These are phyloP conservation scores for Macrosteles quadrilineatus DNA, from an alignment of 1,140 invertebrate genomes.

Conservation along the genomic window DNA sequence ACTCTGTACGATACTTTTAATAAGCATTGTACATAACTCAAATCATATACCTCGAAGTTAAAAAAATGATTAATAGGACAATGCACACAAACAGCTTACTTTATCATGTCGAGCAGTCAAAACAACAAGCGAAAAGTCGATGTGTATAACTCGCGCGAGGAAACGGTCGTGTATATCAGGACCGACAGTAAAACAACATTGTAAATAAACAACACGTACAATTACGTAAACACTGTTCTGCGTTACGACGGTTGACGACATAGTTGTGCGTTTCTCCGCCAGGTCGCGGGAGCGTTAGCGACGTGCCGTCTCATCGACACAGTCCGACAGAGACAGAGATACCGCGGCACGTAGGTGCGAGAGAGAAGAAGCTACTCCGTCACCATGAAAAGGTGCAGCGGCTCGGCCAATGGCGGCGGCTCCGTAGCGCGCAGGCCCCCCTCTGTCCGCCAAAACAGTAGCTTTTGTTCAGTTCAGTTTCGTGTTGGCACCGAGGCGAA, in stretches of 20 bases:
- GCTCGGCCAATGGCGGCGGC: not conserved
- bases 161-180: too few species aligned
- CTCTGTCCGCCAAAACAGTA: slow-evolving; percentile 22
- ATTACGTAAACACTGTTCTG: too few species aligned
- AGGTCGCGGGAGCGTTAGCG: not conserved
- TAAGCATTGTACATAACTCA: too few species aligned
- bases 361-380: slow-evolving; percentile 13
- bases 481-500: not conserved
- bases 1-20: too few species aligned
- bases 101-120: too few species aligned
- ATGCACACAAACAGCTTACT: too few species aligned
- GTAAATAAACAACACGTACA: too few species aligned
- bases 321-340: not conserved
- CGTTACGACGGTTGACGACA: too few species aligned
- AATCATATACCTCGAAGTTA: too few species aligned
- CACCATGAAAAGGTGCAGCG: slow-evolving; percentile 18
- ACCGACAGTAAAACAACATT: too few species aligned
- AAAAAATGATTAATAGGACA: too few species aligned
- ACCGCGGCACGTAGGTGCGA: slow-evolving; percentile 2
- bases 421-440: slow-evolving; percentile 3
- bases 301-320: not conserved
- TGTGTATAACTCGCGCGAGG: slow-evolving; percentile 25
- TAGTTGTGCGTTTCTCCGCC: slow-evolving; percentile 33
- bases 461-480: slow-evolving; percentile 28
- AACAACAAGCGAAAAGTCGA: too few species aligned